Evolutionary conservation across 2,888 invertebrate species (phyloP).

Genomic region (Lasioglossum calceatum): DNA sequence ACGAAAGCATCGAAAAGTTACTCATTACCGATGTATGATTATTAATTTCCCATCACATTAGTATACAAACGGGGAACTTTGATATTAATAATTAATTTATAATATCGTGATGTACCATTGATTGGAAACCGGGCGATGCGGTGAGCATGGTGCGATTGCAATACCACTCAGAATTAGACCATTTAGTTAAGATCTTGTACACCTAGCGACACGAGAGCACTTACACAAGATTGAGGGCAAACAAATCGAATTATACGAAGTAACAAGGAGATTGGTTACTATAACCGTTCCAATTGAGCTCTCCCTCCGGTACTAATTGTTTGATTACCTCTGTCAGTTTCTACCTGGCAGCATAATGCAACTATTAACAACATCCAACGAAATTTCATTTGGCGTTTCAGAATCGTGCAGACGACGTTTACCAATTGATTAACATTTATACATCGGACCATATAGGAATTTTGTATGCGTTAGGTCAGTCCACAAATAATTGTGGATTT

Average conservation of each 20-base stretch:
- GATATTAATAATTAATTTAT: not conserved
- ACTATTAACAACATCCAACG: not conserved
- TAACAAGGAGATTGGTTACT: slow-evolving; percentile 32
- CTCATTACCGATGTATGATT: not conserved
- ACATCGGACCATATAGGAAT: not conserved
- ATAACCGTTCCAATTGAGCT: slow-evolving; percentile 39
- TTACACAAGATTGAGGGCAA: slow-evolving; percentile 20
- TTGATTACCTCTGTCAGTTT: slow-evolving; percentile 15
- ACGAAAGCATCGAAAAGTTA: not conserved
- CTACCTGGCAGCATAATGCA: slow-evolving; percentile 1
- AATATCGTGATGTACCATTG: not conserved
- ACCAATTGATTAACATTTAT: not conserved
- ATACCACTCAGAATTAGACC: slow-evolving; percentile 32
- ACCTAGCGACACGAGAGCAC: slow-evolving; percentile 24
- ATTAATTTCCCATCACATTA: not conserved
- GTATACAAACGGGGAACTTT: not conserved
- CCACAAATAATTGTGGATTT: not conserved
- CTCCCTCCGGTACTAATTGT: slow-evolving; percentile 30
- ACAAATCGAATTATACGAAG: slow-evolving; percentile 26
- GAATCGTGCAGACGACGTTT: not conserved
- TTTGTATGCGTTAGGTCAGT: not conserved
- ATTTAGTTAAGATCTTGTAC: slow-evolving; percentile 35
- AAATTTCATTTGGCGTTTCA: not conserved
- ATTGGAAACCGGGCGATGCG: not conserved
- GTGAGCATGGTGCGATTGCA: not conserved